Evolutionary conservation across 2,888 invertebrate genomes (phyloP).

Genomic region (Perizoma flavofasciatum): DNA sequence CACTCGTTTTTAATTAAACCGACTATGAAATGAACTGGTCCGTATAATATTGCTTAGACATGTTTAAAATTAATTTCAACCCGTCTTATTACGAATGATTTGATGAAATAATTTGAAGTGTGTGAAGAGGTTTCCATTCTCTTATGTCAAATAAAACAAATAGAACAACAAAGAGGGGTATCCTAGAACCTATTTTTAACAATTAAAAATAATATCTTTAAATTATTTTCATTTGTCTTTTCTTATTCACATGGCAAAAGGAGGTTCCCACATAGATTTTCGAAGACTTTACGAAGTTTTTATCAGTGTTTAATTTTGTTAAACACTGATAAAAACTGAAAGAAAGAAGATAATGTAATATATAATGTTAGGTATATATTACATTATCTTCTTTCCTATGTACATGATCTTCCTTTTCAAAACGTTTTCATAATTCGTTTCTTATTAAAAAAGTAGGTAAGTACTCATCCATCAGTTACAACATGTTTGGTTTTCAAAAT

Average conservation of each 20-base stretch:
- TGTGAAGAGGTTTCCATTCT: conserved; percentile 22
- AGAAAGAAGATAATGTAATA: too few relatives aligned
- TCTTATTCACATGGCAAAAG: neutral
- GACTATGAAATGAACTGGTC: conserved; percentile 84
- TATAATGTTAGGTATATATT: too few relatives aligned
- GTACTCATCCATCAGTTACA: too few relatives aligned
- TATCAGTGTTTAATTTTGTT: neutral
- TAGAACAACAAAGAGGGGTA: neutral
- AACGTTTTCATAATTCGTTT: too few relatives aligned
- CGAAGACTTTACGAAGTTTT: neutral
- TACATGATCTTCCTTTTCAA: too few relatives aligned
- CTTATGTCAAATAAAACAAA: too few relatives aligned
- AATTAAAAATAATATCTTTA: neutral
- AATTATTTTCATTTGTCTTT: neutral
- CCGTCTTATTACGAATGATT: conserved; percentile 69
- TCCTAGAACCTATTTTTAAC: neutral
- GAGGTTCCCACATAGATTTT: neutral
- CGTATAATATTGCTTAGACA: conserved; percentile 83
- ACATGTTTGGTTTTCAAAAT: too few relatives aligned
- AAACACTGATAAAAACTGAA: too few relatives aligned
- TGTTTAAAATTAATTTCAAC: conserved; percentile 82
- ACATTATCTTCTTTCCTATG: too few relatives aligned
- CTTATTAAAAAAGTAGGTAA: too few relatives aligned
- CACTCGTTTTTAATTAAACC: conserved; percentile 85
- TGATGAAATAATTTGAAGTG: conserved; percentile 52